These are phyloP conservation scores for Drosophila eohydei DNA, from an alignment of 2,888 invertebrate genomes.

Conservation along the genomic window DNA sequence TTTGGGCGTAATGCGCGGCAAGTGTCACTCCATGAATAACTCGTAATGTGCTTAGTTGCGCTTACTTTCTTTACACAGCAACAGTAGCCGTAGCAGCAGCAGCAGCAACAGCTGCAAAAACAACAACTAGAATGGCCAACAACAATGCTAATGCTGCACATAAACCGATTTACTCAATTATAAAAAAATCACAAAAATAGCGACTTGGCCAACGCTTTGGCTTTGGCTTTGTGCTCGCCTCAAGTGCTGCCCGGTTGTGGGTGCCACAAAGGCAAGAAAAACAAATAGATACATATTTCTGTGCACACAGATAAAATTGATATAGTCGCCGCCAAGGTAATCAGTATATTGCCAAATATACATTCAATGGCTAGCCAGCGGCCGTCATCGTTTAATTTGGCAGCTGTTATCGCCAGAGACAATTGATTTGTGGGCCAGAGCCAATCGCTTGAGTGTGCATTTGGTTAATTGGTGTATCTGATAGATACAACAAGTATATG, in stretches of 20 bases:
- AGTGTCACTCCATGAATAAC: constrained; percentile 54
- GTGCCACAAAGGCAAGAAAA: constrained; percentile 37
- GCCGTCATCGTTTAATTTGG: constrained; percentile 69
- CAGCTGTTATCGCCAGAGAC: constrained; percentile 45
- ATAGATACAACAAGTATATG: constrained; percentile 2
- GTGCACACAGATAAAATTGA: constrained; percentile 13
- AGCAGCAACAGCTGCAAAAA: constrained; percentile 19
- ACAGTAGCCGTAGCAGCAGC: constrained; percentile 14
- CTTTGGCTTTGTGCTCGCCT: constrained; percentile 33
- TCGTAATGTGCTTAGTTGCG: constrained; percentile 77
- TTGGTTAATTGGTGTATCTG: constrained; percentile 43
- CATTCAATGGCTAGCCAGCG: constrained; percentile 37
- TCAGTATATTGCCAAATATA: constrained; percentile 34
- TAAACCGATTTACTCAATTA: constrained; percentile 80
- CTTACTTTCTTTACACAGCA: constrained; percentile 69
- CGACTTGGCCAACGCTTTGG: constrained; percentile 29
- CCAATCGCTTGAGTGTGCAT: constrained; percentile 64
- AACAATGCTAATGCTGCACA: constrained; percentile 71
- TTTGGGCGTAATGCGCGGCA: constrained; percentile 75
- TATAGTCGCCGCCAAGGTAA: constrained; percentile 59
- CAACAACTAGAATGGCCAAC: constrained; percentile 34
- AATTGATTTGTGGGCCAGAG: constrained; percentile 35
- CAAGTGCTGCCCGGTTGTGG: constrained; percentile 51
- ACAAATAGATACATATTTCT: constrained; percentile 17
- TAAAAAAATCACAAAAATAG: constrained; percentile 49